Evolutionary conservation across 1,140 invertebrate species (phyloP).

Genomic region (Bombus vancouverensis): DNA sequence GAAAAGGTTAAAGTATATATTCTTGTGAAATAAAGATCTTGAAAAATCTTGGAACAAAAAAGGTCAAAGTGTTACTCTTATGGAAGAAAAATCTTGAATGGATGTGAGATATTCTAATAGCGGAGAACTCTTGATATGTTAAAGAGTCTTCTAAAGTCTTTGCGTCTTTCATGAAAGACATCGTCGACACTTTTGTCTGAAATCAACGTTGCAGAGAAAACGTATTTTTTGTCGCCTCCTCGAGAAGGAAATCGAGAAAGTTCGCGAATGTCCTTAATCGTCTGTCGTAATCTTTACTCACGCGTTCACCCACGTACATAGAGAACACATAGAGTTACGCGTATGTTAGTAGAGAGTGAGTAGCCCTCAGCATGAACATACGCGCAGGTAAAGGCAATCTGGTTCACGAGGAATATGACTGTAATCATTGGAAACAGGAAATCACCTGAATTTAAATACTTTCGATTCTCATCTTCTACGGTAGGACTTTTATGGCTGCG

Average conservation of each 20-base stretch:
- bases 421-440: conserved; percentile 40
- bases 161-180: not conserved
- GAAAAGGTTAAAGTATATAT: not conserved
- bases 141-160: not conserved
- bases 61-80: too few relatives aligned
- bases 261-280: conserved; percentile 32
- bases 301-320: not conserved
- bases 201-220: not conserved
- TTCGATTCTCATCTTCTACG: not conserved
- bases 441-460: conserved; percentile 34
- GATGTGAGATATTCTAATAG: too few relatives aligned
- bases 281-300: conserved; percentile 12
- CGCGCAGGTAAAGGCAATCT: not conserved
- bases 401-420: conserved; percentile 28
- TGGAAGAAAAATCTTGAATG: too few relatives aligned
- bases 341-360: not conserved
- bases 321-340: not conserved
- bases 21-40: not conserved
- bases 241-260: conserved; percentile 17
- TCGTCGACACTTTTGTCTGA: not conserved
- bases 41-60: not conserved
- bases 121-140: too few relatives aligned
- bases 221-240: not conserved
- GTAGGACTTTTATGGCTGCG: not conserved
- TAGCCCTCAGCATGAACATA: conserved; percentile 11